Percentiles rank a stretch among this genome's conserved stretches.
These are phyloP conservation scores for Lepidurus apus DNA, from an alignment of 1,140 invertebrate species.

Conservation along the genomic window DNA sequence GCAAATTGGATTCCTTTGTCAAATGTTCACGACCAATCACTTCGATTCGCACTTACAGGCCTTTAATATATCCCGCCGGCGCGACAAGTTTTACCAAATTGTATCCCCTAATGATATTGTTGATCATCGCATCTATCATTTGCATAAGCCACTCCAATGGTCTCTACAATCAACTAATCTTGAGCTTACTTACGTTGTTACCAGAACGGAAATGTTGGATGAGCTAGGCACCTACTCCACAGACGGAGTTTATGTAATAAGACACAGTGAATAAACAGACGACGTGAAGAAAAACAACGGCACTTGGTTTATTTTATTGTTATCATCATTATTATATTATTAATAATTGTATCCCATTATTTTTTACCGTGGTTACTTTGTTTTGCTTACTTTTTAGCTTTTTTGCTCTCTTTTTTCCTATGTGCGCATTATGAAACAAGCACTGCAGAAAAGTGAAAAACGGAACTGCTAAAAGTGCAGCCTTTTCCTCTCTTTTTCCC, in stretches of 20 bases:
- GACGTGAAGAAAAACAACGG: neutral
- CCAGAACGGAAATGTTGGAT: neutral
- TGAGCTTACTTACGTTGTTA: neutral
- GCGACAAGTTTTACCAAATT: neutral
- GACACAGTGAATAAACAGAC: neutral
- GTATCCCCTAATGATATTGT: conserved; percentile 9
- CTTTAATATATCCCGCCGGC: neutral
- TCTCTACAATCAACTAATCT: neutral
- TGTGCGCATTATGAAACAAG: neutral
- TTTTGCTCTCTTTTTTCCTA: neutral
- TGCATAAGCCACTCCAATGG: conserved; percentile 7
- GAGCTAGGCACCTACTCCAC: neutral
- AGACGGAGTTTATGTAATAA: neutral
- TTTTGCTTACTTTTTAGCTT: neutral
- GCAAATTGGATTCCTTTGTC: conserved; percentile 24
- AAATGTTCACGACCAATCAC: conserved; percentile 12
- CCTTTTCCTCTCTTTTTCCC: neutral
- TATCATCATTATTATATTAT: neutral
- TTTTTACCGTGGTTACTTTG: neutral
- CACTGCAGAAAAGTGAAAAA: neutral
- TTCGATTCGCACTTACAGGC: conserved; percentile 16
- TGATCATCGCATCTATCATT: conserved; percentile 23
- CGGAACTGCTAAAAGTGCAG: conserved; percentile 1
- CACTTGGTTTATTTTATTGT: neutral
- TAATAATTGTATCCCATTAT: neutral